phyloP scores from a whole-genome alignment of 2,113 vertebrate species.

The Psilopogon haemacephalus region DNA sequence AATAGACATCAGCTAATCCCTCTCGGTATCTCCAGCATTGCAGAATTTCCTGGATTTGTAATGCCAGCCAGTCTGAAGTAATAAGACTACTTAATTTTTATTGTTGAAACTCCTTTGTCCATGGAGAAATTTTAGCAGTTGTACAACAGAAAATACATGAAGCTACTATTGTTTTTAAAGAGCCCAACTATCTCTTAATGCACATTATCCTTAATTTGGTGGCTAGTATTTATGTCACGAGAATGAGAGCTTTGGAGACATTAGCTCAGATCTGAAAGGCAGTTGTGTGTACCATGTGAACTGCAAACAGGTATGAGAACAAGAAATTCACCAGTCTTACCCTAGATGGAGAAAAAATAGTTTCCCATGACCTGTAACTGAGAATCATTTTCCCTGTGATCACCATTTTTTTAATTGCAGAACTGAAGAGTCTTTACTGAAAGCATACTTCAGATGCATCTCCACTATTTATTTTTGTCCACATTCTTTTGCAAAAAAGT shows the following conservation, averaged over 20 bases:
- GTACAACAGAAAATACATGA: background rate
- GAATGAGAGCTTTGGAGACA: background rate
- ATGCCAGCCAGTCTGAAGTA: background rate
- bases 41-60: background rate
- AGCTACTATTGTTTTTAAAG: background rate
- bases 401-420: background rate
- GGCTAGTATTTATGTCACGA: background rate
- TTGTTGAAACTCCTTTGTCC: background rate
- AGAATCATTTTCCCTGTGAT: background rate
- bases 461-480: background rate
- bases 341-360: background rate
- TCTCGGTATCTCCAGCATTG: background rate
- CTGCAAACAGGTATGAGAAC: background rate
- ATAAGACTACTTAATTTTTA: background rate
- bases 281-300: accelerated
- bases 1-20: background rate
- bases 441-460: background rate
- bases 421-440: background rate
- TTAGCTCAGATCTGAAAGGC: background rate
- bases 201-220: background rate
- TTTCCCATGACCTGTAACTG: background rate
- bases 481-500: background rate
- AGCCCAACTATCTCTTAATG: background rate
- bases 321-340: background rate
- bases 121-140: background rate